Percentiles rank a stretch among this genome's conserved stretches.
Evolutionary conservation across 2,113 vertebrate genomes (phyloP).

Genomic region (Phalacrocorax aristotelis): DNA sequence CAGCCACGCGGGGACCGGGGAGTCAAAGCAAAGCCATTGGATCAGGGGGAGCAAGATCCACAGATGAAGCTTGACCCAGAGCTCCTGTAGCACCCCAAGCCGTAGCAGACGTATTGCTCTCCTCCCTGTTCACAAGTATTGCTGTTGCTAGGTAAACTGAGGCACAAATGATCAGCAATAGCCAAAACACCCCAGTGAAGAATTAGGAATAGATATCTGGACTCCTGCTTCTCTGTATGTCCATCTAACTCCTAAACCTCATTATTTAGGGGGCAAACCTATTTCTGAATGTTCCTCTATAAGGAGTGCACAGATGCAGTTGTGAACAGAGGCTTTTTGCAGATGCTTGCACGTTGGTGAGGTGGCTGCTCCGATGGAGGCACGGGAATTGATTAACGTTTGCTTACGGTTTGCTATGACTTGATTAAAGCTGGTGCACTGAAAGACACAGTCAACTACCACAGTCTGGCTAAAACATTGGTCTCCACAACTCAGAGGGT

Average conservation of each 20-base stretch:
- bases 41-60: neutral
- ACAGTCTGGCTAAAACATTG: neutral
- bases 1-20: rapidly evolving
- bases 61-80: neutral
- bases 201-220: neutral
- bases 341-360: neutral
- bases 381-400: neutral
- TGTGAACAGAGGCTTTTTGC: neutral
- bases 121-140: neutral
- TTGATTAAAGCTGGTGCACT: neutral
- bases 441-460: neutral
- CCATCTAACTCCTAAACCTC: neutral
- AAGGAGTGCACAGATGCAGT: rapidly evolving
- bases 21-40: neutral
- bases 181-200: neutral
- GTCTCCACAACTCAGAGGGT: neutral
- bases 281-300: neutral
- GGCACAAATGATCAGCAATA: neutral
- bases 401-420: neutral
- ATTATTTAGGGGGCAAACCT: neutral
- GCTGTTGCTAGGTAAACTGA: neutral
- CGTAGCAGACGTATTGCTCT: rapidly evolving
- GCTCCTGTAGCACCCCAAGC: neutral
- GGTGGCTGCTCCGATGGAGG: neutral
- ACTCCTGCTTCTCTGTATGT: neutral